Base-by-base conservation (phyloP, 2,797 vertebrate species). In the Cyclura pinguis region DNA sequence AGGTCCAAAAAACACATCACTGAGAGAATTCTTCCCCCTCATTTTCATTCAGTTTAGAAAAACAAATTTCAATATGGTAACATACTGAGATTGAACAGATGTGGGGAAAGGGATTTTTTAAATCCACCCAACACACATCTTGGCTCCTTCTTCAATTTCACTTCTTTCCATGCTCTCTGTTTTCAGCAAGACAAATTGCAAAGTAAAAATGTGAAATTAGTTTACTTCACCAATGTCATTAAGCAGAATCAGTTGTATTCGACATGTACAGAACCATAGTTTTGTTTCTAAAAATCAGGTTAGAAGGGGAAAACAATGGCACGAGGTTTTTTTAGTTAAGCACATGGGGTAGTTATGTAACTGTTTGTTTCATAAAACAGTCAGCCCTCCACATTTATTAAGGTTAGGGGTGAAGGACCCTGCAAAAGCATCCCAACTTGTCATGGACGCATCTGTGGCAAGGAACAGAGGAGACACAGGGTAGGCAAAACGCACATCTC, bases 21-120 rank as follows among this genome's bases (percentile, higher is more conserved):
- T 62, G 57, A 86, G 89, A 86, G 88, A 42, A 42, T 1, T 73
- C 38, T 72, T 67, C 5, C 13, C 32, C 2, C 13, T 85, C 0
- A 18, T 85, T 92, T 92, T 89, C 80, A 85, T 93, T 67, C 62
- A 87, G 80, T 87, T 87, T 91, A 90, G 72, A 92, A 29, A 85
- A 78, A 69, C 5, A 50, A 42, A 12, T 27, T 83, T 64, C 22
- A n/a, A 42, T 22, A 27, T 18, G 81, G 35, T 29, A 78, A 55
- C 0, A 18, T 22, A 57, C 50, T 64, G 84, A 52, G 92, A 86
- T 0, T 0, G 29, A 32, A 20, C 27, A 42, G 6, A 42, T 42
- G 42, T 42, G 32, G 78, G 50, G 84, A 57, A 57, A 38, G 27
- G 67, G 27, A 62, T 80, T 89, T 55, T 42, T 42, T 42, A 35